phyloP scores from a whole-genome alignment of 2,113 vertebrate species.

The Hemicordylus capensis region DNA sequence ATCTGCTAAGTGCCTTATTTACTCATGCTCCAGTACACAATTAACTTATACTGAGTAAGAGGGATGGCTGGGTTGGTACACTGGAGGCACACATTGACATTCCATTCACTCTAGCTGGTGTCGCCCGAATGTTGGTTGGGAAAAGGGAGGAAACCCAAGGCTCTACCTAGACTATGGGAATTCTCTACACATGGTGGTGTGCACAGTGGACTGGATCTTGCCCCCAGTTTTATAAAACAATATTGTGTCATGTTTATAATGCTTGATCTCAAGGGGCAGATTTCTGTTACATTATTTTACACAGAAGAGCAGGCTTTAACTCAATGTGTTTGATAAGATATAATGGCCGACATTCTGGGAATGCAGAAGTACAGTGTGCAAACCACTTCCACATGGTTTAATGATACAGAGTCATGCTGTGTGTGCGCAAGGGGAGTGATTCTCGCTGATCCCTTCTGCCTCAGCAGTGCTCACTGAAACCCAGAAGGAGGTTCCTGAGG shows the following conservation, averaged over 20 bases:
- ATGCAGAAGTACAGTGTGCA: too few species aligned
- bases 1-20: background rate
- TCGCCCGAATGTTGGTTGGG: background rate
- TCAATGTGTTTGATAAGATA: too few species aligned
- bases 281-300: background rate
- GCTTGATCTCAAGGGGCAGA: background rate
- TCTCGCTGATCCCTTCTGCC: too few species aligned
- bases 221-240: background rate
- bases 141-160: background rate
- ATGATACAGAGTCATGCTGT: too few species aligned
- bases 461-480: too few species aligned
- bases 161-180: rapidly evolving
- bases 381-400: too few species aligned
- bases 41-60: background rate
- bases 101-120: background rate
- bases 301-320: background rate
- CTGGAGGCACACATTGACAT: background rate
- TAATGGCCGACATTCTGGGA: too few species aligned
- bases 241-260: background rate
- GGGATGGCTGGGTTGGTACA: background rate
- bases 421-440: too few species aligned
- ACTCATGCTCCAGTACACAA: background rate
- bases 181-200: background rate
- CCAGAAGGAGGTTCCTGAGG: too few species aligned
- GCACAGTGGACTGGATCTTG: background rate